phyloP scores from a whole-genome alignment of 2,113 vertebrate genomes.

The Nothoprocta perdicaria region DNA sequence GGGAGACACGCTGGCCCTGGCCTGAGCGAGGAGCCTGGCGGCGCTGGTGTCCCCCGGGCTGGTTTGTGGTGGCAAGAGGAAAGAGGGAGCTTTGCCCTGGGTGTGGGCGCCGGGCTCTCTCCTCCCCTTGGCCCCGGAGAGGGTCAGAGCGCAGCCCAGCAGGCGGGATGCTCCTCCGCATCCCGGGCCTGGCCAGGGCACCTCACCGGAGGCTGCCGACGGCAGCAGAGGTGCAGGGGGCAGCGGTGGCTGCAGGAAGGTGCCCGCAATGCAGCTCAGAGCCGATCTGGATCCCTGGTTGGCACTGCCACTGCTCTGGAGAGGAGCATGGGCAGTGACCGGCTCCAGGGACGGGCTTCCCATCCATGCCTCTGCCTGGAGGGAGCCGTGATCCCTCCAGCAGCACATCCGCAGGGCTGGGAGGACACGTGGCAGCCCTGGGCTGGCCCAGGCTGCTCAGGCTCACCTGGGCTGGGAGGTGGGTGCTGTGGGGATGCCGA shows the following conservation, averaged over 20 bases:
- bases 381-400: neutral
- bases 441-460: neutral
- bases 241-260: slow-evolving; percentile 36
- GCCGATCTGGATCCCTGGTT: neutral
- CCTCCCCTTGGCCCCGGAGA: neutral
- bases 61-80: neutral
- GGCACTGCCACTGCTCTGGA: neutral
- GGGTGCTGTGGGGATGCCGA: neutral
- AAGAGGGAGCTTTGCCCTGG: neutral
- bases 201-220: neutral
- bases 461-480: neutral
- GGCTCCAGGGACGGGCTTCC: accelerated
- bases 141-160: neutral
- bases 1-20: neutral
- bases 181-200: neutral
- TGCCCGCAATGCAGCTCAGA: neutral
- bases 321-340: neutral
- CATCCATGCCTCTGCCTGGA: neutral
- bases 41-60: accelerated
- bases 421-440: neutral
- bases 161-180: accelerated
- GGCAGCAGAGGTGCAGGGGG: accelerated
- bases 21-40: neutral
- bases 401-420: neutral
- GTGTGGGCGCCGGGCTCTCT: accelerated